phyloP scores from a whole-genome alignment of 2,113 vertebrate genomes.

The Peromyscus polionotus region DNA sequence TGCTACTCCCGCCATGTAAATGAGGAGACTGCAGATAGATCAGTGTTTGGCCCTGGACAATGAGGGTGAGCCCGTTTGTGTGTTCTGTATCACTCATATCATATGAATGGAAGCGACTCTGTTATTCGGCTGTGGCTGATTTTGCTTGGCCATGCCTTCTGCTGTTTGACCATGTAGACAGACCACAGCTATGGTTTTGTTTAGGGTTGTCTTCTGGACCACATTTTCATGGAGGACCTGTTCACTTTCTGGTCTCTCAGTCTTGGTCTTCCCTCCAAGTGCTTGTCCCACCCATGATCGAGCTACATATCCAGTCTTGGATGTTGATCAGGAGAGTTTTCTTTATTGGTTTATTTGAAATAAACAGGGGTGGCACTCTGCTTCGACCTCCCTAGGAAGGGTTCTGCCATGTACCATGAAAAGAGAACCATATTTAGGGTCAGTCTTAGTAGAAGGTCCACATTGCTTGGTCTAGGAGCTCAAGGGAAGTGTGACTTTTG shows the following conservation, averaged over 20 bases:
- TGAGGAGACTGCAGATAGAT: background rate
- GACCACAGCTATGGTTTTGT: background rate
- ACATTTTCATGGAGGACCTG: background rate
- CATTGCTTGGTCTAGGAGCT: background rate
- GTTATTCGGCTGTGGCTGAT: background rate
- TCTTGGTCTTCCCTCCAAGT: background rate
- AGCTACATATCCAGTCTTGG: background rate
- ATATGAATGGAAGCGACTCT: background rate
- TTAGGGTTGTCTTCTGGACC: background rate
- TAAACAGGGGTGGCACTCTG: background rate
- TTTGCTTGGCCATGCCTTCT: background rate
- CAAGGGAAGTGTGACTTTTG: background rate
- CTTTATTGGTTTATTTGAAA: background rate
- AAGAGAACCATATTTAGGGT: no score
- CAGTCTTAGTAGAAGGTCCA: background rate
- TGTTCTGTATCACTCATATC: background rate
- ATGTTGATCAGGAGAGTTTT: background rate
- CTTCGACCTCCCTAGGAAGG: no score
- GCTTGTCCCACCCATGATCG: background rate
- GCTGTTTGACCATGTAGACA: background rate
- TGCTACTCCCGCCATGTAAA: background rate
- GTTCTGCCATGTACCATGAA: background rate
- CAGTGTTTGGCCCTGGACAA: background rate
- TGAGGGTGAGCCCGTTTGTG: background rate
- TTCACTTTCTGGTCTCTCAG: background rate